These are phyloP conservation scores for Acrobasis consociella DNA, from an alignment of 2,888 invertebrate genomes.

Conservation along the genomic window DNA sequence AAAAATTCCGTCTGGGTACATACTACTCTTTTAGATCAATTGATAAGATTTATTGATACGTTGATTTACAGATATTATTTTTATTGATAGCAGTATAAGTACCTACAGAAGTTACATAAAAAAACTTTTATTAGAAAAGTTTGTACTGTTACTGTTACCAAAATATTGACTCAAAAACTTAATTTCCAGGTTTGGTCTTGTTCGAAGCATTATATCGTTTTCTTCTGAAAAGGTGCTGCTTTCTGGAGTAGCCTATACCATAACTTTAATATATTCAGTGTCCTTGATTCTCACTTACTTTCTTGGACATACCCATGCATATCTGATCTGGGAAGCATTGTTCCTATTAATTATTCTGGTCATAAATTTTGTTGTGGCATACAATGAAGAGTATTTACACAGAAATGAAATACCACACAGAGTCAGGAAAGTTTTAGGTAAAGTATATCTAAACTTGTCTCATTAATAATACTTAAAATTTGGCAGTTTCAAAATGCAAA, in stretches of 20 bases:
- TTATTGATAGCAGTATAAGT: not conserved
- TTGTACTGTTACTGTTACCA: not conserved
- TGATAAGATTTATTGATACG: not conserved
- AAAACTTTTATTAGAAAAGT: not conserved
- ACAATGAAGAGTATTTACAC: constrained; percentile 74
- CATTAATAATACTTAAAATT: not conserved
- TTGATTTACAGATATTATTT: not conserved
- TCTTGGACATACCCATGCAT: constrained; percentile 66
- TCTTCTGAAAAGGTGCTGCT: constrained; percentile 72
- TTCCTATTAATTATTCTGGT: constrained; percentile 69
- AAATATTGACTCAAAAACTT: constrained; percentile 22
- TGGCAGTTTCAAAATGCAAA: too few relatives aligned
- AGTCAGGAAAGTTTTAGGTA: constrained; percentile 73
- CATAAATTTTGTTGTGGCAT: constrained; percentile 70
- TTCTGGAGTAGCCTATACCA: constrained; percentile 73
- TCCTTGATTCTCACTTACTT: constrained; percentile 69
- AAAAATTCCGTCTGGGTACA: constrained; percentile 73
- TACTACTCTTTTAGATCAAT: constrained; percentile 23
- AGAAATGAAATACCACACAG: constrained; percentile 82
- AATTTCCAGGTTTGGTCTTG: constrained; percentile 60
- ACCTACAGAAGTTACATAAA: not conserved
- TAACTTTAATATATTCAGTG: constrained; percentile 66
- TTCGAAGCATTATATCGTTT: constrained; percentile 71
- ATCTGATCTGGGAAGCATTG: constrained; percentile 71
- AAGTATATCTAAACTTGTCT: constrained; percentile 36